A percentile compares a stretch with the other conserved stretches of the same genome.
These are phyloP conservation scores for Biston betularia DNA, from an alignment of 2,888 invertebrate species.

Conservation along the genomic window DNA sequence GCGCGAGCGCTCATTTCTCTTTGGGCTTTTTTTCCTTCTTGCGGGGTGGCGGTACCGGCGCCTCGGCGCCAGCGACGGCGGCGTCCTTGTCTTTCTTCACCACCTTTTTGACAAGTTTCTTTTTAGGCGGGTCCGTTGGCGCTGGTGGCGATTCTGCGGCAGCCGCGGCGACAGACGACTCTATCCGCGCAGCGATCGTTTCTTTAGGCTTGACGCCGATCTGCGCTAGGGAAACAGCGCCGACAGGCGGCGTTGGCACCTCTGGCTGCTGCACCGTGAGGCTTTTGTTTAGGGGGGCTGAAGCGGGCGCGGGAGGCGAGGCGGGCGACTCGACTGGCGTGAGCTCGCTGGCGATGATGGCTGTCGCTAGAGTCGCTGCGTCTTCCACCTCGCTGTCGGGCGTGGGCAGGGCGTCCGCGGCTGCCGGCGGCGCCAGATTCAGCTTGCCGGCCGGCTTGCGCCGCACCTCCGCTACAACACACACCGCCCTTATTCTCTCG, in stretches of 20 bases:
- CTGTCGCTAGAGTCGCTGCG: slow-evolving; percentile 77
- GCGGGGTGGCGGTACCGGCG: slow-evolving; percentile 84
- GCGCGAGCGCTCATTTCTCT: slow-evolving; percentile 76
- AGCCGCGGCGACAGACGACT: slow-evolving; percentile 70
- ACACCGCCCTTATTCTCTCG: slow-evolving; percentile 81
- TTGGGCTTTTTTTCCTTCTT: slow-evolving; percentile 86
- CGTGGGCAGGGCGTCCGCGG: slow-evolving; percentile 75
- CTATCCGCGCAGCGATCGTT: slow-evolving; percentile 73
- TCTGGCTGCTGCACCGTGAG: slow-evolving; percentile 71
- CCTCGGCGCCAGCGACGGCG: slow-evolving; percentile 61
- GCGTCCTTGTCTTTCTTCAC: slow-evolving; percentile 79
- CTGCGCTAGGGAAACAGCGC: slow-evolving; percentile 82
- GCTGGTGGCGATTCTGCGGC: slow-evolving; percentile 42
- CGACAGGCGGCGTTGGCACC: slow-evolving; percentile 81
- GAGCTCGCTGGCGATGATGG: slow-evolving; percentile 82
- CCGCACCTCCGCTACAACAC: slow-evolving; percentile 85
- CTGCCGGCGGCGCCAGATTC: slow-evolving; percentile 74
- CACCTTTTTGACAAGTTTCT: slow-evolving; percentile 80
- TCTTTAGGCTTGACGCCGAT: slow-evolving; percentile 78
- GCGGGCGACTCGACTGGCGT: slow-evolving; percentile 66
- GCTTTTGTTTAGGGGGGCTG: slow-evolving; percentile 54
- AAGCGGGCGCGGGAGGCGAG: slow-evolving; percentile 49
- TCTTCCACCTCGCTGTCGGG: slow-evolving; percentile 84
- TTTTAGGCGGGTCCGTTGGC: slow-evolving; percentile 66
- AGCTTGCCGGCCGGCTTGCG: slow-evolving; percentile 79